Base-by-base conservation (phyloP, 53 echinoderm and acorn worm genomes). In the Stichopus horrens region DNA sequence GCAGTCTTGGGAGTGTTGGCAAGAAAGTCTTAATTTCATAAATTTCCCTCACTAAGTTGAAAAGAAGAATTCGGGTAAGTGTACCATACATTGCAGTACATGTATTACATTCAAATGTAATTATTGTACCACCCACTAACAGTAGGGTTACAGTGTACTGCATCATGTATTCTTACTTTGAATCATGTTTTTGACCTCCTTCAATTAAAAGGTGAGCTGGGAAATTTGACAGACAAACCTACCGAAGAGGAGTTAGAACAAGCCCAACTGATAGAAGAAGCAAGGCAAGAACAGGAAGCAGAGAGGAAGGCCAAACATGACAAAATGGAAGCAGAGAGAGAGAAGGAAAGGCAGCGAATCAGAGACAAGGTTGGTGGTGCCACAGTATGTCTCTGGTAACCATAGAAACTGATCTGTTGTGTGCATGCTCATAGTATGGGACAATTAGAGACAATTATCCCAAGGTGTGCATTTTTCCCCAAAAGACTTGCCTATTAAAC, bases 261-360 rank as follows among this genome's bases (percentile, higher is more conserved):
- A 58, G 94, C 91, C 6, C 91, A 89, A 23, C 88, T 93, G 59
- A 93, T 95, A 6, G 93, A 91, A 67, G 97, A 97, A 85, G 93
- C 91, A 20, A 74, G 97, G 54, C 88, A 83, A 60, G 93, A 95
- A 86, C 97, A 95, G 73, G 97, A 97, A 85, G 92, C 94, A 73
- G 97, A 97, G 83, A 92, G 97, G 77, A 94, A 97, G 88, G 91
- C 91, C 8, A 88, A 87, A 79, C 97, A 97, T 87, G 95, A 90
- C 5, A 97, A 97, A 89, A 95, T 95, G 93, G 97, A 97, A 88
- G 97, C 95, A 54, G 97, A 97, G 57, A 74, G 97, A 23, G 97
- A 97, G 93, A 89, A 90, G 73, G 97, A 95, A 75, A 91, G 97
- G 68, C 95, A 97, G 88, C 91, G 95, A 76, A 97, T 97, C 88